Percentiles rank a stretch among this genome's conserved stretches.
Evolutionary conservation across 2,888 invertebrate genomes (phyloP).

Genomic region (Eupithecia tripunctaria): DNA sequence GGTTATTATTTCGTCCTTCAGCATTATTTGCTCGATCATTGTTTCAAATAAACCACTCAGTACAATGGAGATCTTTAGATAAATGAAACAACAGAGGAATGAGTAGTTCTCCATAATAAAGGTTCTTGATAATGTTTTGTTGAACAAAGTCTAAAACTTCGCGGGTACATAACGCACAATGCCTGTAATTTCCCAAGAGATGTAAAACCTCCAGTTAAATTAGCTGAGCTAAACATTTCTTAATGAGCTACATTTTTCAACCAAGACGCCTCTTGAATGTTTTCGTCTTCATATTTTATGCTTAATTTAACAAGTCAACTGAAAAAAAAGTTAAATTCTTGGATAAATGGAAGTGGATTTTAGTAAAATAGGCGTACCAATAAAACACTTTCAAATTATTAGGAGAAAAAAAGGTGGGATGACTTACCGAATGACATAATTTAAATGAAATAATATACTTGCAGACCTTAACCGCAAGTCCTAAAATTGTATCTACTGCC

Average conservation of each 20-base stretch:
- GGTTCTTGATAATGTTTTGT: slow-evolving; percentile 54
- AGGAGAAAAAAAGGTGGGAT: not conserved
- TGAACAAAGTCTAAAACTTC: slow-evolving; percentile 64
- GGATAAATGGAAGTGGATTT: not conserved
- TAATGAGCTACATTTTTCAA: slow-evolving; percentile 76
- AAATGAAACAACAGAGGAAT: slow-evolving; percentile 43
- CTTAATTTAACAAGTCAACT: slow-evolving; percentile 48
- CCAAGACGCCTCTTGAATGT: slow-evolving; percentile 63
- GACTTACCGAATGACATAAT: not conserved
- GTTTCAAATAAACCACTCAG: slow-evolving; percentile 48
- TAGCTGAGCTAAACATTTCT: slow-evolving; percentile 77
- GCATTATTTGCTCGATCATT: slow-evolving; percentile 44
- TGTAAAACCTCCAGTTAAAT: slow-evolving; percentile 73
- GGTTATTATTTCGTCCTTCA: not conserved
- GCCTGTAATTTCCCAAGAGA: slow-evolving; percentile 75
- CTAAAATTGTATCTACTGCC: not conserved
- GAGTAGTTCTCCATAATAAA: slow-evolving; percentile 49
- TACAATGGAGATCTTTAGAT: slow-evolving; percentile 39
- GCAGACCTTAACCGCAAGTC: no score
- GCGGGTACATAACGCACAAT: slow-evolving; percentile 62
- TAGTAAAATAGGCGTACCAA: not conserved
- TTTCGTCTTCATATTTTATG: slow-evolving; percentile 61
- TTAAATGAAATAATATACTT: not conserved
- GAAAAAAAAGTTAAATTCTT: slow-evolving; percentile 3
- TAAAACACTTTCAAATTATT: not conserved